Evolutionary conservation across 2,888 invertebrate genomes (phyloP).

Genomic region (Agelastica alni): DNA sequence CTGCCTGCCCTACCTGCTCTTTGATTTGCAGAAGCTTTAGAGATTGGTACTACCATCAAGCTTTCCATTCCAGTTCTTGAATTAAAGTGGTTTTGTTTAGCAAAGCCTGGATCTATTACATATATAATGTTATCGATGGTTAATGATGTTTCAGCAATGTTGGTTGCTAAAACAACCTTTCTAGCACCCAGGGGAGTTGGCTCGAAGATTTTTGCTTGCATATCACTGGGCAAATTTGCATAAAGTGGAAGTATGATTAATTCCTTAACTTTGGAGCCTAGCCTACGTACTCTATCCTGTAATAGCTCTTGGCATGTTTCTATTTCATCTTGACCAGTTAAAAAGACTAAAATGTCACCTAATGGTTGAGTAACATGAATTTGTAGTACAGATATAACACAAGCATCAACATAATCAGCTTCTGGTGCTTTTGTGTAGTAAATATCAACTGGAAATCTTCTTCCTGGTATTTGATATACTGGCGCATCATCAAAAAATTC

Average conservation of each 20-base stretch:
- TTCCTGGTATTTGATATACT: slow-evolving; percentile 95
- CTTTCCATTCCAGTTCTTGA: slow-evolving; percentile 99
- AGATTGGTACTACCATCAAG: slow-evolving; percentile 96
- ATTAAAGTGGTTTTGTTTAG: slow-evolving; percentile 98
- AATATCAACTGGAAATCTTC: slow-evolving; percentile 93
- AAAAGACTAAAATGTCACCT: slow-evolving; percentile 95
- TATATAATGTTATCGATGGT: slow-evolving; percentile 99
- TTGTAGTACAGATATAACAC: slow-evolving; percentile 96
- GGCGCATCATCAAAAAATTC: slow-evolving; percentile 98
- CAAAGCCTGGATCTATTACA: slow-evolving; percentile 99
- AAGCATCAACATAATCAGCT: slow-evolving; percentile 97
- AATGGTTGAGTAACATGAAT: slow-evolving; percentile 97
- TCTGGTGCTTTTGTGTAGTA: slow-evolving; percentile 99
- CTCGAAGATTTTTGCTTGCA: slow-evolving; percentile 99
- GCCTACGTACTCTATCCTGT: slow-evolving; percentile 85
- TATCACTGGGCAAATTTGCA: slow-evolving; percentile 96
- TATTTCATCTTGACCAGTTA: slow-evolving; percentile 92
- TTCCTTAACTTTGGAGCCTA: slow-evolving; percentile 93
- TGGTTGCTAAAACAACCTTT: slow-evolving; percentile 96
- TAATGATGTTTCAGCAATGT: slow-evolving; percentile 98
- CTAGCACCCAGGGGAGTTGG: slow-evolving; percentile 95
- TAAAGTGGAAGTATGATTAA: slow-evolving; percentile 94
- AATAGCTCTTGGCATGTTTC: slow-evolving; percentile 88
- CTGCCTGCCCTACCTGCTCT: slow-evolving; percentile 94
- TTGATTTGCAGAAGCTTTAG: slow-evolving; percentile 97